Base-by-base conservation (phyloP, 1,140 invertebrate species). In the Rhopalosiphum maidis region DNA sequence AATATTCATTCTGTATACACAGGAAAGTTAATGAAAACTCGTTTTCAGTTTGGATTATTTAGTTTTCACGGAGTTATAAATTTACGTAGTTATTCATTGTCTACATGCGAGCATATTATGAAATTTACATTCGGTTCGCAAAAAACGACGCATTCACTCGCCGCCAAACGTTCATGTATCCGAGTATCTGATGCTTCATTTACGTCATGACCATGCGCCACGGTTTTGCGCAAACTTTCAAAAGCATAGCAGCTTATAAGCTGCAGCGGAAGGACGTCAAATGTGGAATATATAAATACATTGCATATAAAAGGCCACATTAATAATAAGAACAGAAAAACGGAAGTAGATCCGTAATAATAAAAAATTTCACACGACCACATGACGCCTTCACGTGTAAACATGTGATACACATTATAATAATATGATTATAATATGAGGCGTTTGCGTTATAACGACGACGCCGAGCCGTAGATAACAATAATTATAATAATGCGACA, bases 21-120 rank as follows among this genome's bases (percentile, higher is more conserved):
- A 89, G 54, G 54, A 54, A 89, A 89, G 35, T 89, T 54, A 89
- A 54, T 54, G 87, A 54, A 89, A 89, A 89, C 35, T 89, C 46
- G 41, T 89, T 54, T 89, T 54, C 23, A 89, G 22, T 89, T 89
- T 89, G 22, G 87, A 54, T 54, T 89, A 89, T 89, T 77, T 77
- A 77, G 87, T 89, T 89, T 89, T 23, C 51, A 37, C 35, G 9
- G 23, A 30, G 18, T 88, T 88, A 48, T 88, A 51, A 30, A 51
- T 88, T n/a, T n/a, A 88, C 83, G 83, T 30, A 85, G 21, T 77
- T 77, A 18, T 85, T 25, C 37, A 43, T 41, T 85, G 35, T 85
- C 83, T 77, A 18, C 37, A 85, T 43, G 41, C 37, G 22, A 85
- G 9, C 37, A 85, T 85, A 43, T 25, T 48, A 46, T 88, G 35